Conservation (phyloP, 1,140 invertebrate species). For the Drosophila varians region DNA sequence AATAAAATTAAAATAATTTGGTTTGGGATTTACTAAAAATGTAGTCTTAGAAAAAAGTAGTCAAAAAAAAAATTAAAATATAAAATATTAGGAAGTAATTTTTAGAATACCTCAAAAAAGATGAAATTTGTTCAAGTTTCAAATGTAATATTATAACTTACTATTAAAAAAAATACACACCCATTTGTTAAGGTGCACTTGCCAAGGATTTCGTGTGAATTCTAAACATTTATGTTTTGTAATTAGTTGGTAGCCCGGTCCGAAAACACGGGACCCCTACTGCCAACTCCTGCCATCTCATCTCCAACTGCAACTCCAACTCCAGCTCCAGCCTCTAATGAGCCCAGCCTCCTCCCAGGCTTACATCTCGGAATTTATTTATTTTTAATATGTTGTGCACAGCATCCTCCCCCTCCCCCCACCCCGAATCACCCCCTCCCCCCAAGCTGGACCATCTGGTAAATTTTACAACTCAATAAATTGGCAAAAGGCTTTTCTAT, state of each 20-base stretch:
- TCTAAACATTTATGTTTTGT: conserved; percentile 21
- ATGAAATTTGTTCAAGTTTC: too few species aligned
- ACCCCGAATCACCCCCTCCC: not conserved
- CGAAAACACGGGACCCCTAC: not conserved
- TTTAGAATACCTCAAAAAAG: too few species aligned
- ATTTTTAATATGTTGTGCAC: conserved; percentile 66
- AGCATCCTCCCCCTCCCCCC: not conserved
- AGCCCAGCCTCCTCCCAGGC: conserved; percentile 30
- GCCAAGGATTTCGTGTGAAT: conserved; percentile 1
- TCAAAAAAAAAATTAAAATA: too few species aligned
- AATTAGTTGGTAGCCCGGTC: conserved; percentile 26
- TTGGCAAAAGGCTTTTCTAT: conserved; percentile 66
- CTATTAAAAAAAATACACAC: too few species aligned
- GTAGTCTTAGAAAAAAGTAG: too few species aligned
- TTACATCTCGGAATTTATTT: conserved; percentile 70
- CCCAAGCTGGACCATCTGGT: conserved; percentile 5
- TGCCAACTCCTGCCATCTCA: not conserved
- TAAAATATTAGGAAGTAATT: too few species aligned
- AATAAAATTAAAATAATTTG: too few species aligned
- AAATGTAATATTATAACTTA: too few species aligned
- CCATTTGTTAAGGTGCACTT: not conserved
- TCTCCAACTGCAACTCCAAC: not conserved
- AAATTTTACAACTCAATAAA: conserved; percentile 80
- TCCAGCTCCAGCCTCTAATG: conserved; percentile 18
- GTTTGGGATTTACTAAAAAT: too few species aligned